These are phyloP conservation scores for Epizoanthus rinbou DNA, from an alignment of 92 coral and sea anemone species.

Conservation along the genomic window DNA sequence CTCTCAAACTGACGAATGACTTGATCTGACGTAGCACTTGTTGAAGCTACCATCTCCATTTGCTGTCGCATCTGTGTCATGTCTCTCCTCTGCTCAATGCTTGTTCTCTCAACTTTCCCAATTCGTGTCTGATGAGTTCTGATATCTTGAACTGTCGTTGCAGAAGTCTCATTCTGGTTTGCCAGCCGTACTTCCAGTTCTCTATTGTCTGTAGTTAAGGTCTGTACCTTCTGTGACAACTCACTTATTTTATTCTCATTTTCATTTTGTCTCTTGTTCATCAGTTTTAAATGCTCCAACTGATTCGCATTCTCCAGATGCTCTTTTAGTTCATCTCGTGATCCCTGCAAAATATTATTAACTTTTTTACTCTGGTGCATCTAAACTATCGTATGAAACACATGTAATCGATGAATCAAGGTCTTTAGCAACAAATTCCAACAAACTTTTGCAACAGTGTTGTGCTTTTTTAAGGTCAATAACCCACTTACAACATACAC, in stretches of 20 bases:
- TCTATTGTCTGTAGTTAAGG: conserved; percentile 34
- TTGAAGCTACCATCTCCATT: conserved; percentile 30
- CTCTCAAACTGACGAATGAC: conserved; percentile 45
- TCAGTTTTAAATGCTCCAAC: conserved; percentile 61
- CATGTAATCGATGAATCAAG: too few relatives aligned
- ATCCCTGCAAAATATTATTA: conserved; percentile 48
- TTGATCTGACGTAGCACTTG: conserved; percentile 32
- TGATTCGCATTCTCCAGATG: conserved; percentile 53
- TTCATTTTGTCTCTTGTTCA: conserved; percentile 28
- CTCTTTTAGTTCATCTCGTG: conserved; percentile 52
- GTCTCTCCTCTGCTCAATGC: conserved; percentile 58
- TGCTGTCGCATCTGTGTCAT: conserved; percentile 45
- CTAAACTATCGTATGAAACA: too few relatives aligned
- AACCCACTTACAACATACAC: too few relatives aligned
- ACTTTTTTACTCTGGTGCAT: too few relatives aligned
- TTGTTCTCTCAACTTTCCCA: conserved; percentile 47
- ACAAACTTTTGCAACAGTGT: not conserved
- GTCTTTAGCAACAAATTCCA: not conserved
- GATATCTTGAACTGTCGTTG: conserved; percentile 43
- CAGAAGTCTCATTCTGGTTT: conserved; percentile 54
- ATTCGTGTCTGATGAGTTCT: conserved; percentile 50
- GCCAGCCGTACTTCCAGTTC: conserved; percentile 42
- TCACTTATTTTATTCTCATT: conserved; percentile 2
- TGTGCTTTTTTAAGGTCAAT: not conserved
- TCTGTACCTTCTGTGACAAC: conserved; percentile 24